Evolutionary conservation across 2,888 invertebrate species (phyloP).

Genomic region (Lasioglossum malachurum): DNA sequence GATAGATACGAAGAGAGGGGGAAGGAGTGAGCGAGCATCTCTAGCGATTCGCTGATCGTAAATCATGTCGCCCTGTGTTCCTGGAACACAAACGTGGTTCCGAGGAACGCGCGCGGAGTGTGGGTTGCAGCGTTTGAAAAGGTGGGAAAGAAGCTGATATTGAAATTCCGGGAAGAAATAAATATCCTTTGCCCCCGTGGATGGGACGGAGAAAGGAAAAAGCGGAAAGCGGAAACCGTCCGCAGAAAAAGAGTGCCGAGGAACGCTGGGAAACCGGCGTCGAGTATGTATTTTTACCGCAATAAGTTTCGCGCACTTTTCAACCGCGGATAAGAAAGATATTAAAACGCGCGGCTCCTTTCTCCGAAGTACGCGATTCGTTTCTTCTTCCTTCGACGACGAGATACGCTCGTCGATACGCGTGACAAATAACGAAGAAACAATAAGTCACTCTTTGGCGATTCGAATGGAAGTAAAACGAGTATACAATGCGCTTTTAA

Average conservation of each 20-base stretch:
- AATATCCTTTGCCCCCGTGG: constrained; percentile 24
- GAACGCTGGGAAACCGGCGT: neutral
- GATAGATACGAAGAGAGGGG: neutral
- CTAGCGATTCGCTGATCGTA: constrained; percentile 38
- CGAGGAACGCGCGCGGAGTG: constrained; percentile 8
- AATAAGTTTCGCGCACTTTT: constrained; percentile 15
- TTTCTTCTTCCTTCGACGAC: neutral
- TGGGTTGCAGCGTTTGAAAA: constrained; percentile 13
- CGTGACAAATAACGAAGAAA: neutral
- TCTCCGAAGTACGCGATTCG: neutral
- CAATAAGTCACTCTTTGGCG: neutral
- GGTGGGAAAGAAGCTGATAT: constrained; percentile 31
- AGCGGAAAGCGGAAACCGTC: constrained; percentile 12
- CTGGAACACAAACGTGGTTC: constrained; percentile 27
- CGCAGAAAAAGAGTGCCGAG: neutral
- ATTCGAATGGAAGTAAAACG: neutral
- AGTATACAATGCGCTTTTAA: neutral
- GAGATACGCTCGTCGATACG: neutral
- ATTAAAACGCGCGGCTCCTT: neutral
- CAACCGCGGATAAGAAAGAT: neutral
- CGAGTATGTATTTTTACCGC: constrained; percentile 16
- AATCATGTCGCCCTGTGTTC: constrained; percentile 39
- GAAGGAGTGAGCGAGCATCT: neutral
- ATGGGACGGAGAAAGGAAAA: constrained; percentile 1
- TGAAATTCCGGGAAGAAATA: constrained; percentile 32